Conservation (phyloP, 2,797 vertebrate species). For the Brachymystax lenok region DNA sequence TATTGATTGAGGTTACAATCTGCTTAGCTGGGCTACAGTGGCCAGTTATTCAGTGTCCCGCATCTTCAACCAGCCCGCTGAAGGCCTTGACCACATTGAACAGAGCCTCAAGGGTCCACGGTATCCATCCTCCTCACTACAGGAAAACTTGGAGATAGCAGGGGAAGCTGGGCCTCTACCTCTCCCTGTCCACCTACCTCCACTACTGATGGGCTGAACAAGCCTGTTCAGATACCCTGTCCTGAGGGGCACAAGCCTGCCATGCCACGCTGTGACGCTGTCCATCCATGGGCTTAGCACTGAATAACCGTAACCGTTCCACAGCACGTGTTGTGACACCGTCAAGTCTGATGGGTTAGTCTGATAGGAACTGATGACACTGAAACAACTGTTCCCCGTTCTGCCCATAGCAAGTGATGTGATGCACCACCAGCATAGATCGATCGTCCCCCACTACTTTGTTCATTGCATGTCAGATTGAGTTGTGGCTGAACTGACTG, state of each 20-base stretch:
- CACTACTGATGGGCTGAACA: constrained; percentile 45
- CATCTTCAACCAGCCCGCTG: not conserved
- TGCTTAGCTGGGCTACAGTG: not conserved
- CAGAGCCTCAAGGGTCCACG: constrained; percentile 54
- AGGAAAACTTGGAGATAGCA: constrained; percentile 69
- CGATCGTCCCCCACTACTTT: constrained; percentile 23
- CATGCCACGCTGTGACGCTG: too few relatives aligned
- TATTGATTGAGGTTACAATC: not conserved
- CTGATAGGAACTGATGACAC: not conserved
- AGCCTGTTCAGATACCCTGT: constrained; percentile 65
- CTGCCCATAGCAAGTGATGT: not conserved
- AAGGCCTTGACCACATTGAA: constrained; percentile 53
- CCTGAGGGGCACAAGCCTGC: not conserved
- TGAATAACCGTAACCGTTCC: not conserved
- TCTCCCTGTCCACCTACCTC: constrained; percentile 69
- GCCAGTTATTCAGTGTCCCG: not conserved
- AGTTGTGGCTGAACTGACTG: constrained; percentile 23
- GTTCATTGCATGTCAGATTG: constrained; percentile 45
- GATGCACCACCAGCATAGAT: constrained; percentile 10
- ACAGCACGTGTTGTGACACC: not conserved
- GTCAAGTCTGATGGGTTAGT: not conserved
- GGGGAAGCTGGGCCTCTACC: constrained; percentile 63
- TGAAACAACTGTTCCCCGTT: not conserved
- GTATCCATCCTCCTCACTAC: constrained; percentile 54
- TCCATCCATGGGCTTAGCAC: too few relatives aligned